phyloP scores from a whole-genome alignment of 2,113 vertebrate genomes.

The Colistium nudipinnis region DNA sequence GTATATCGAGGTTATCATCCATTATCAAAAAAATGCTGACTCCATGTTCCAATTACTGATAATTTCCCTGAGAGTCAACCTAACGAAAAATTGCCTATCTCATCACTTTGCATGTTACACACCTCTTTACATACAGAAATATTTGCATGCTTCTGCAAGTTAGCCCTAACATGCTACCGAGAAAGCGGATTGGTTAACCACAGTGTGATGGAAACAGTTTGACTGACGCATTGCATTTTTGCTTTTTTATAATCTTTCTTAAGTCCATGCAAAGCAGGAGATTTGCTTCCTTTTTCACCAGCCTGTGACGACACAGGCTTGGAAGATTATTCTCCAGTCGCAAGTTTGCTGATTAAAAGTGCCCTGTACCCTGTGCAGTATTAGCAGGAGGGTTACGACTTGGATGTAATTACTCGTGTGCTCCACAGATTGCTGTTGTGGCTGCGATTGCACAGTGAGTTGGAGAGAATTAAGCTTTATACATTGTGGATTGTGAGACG shows the following conservation, averaged over 20 bases:
- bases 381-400: constrained; percentile 58
- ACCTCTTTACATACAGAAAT: constrained; percentile 6
- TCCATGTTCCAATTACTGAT: background rate
- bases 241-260: constrained; percentile 73
- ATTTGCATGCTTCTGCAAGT: constrained; percentile 43
- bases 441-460: constrained; percentile 30
- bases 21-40: background rate
- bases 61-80: background rate
- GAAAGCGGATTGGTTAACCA: constrained; percentile 49
- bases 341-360: constrained; percentile 77
- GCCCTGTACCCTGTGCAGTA: constrained; percentile 51
- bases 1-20: too few species aligned
- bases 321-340: constrained; percentile 72
- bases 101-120: constrained; percentile 15
- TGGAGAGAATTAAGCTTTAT: constrained; percentile 18
- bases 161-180: constrained; percentile 1
- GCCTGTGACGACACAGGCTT: constrained; percentile 60
- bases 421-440: constrained; percentile 35
- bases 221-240: constrained; percentile 59
- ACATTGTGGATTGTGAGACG: constrained; percentile 14
- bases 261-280: constrained; percentile 67
- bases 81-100: constrained; percentile 16
- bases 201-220: constrained; percentile 55
- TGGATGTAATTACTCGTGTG: constrained; percentile 56
- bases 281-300: constrained; percentile 68